phyloP scores from a whole-genome alignment of 2,797 vertebrate species.

The Etheostoma nigrum region DNA sequence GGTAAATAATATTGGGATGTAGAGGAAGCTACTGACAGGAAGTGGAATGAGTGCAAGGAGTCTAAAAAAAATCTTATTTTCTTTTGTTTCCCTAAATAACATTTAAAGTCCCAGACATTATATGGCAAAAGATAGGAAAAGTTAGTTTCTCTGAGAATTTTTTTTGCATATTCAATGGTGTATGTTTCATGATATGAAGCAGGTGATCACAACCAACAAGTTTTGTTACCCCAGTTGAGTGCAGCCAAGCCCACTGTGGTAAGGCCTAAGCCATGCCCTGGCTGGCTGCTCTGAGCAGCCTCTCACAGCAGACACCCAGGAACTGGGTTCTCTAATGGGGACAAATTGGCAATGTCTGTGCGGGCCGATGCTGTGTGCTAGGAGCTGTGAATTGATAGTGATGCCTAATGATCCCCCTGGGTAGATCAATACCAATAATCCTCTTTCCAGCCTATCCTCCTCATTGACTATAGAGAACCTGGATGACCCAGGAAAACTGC shows the following conservation, averaged over 20 bases:
- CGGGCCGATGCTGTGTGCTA: slow-evolving; percentile 92
- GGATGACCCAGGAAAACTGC: slow-evolving; percentile 80
- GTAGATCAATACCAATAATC: slow-evolving; percentile 99
- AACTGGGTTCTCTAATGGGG: slow-evolving; percentile 96
- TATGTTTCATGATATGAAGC: slow-evolving; percentile 31
- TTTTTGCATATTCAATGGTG: slow-evolving; percentile 32
- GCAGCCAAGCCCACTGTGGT: slow-evolving; percentile 43
- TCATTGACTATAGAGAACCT: slow-evolving; percentile 92
- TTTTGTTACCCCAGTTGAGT: slow-evolving; percentile 25
- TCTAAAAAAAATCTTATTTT: slow-evolving; percentile 50
- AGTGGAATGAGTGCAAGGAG: slow-evolving; percentile 50
- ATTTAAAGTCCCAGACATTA: slow-evolving; percentile 40
- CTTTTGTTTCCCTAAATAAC: slow-evolving; percentile 56
- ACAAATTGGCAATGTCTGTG: slow-evolving; percentile 99
- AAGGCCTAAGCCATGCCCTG: slow-evolving; percentile 63
- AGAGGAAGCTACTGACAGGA: slow-evolving; percentile 66
- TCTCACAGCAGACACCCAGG: slow-evolving; percentile 93
- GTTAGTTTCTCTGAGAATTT: neutral
- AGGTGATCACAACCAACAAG: slow-evolving; percentile 34
- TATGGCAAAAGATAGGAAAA: slow-evolving; percentile 12
- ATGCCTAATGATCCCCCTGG: slow-evolving; percentile 99
- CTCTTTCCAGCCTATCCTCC: slow-evolving; percentile 95
- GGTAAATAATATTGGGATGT: slow-evolving; percentile 76
- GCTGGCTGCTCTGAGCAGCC: slow-evolving; percentile 83
- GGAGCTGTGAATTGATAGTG: slow-evolving; percentile 99